Percentiles rank a stretch among this genome's conserved stretches.
Evolutionary conservation across 2,888 invertebrate species (phyloP).

Genomic region (Odontocerum albicorne): DNA sequence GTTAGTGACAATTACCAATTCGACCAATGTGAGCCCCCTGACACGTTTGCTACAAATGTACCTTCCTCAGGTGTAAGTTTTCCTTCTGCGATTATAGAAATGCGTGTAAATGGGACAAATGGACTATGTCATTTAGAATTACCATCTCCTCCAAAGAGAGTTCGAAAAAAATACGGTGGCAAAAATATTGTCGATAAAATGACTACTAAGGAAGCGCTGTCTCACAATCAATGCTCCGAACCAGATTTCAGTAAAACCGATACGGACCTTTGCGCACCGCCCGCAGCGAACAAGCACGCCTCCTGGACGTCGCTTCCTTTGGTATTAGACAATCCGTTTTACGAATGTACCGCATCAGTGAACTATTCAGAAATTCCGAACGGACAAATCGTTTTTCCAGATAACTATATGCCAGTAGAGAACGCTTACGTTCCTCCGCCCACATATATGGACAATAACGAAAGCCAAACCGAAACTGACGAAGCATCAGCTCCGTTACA

Average conservation of each 20-base stretch:
- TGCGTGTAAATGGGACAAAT: not conserved
- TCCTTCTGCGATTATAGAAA: not conserved
- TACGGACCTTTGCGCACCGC: slow-evolving; percentile 1
- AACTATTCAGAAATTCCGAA: slow-evolving; percentile 43
- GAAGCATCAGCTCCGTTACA: slow-evolving; percentile 15
- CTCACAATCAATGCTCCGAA: slow-evolving; percentile 47
- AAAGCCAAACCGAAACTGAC: slow-evolving; percentile 2
- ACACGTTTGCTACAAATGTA: not conserved
- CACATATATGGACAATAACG: slow-evolving; percentile 1
- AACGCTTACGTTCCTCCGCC: slow-evolving; percentile 53
- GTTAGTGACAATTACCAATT: no score
- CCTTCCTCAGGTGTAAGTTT: not conserved
- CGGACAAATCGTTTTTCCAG: slow-evolving; percentile 51
- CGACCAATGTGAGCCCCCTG: not conserved
- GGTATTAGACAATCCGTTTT: slow-evolving; percentile 57
- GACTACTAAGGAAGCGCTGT: no score
- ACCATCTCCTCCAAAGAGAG: slow-evolving; percentile 16
- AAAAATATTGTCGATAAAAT: no score
- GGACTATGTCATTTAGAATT: slow-evolving; percentile 2
- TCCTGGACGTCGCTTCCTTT: slow-evolving; percentile 46
- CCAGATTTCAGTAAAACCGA: slow-evolving; percentile 54
- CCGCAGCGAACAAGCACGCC: slow-evolving; percentile 42
- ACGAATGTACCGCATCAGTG: slow-evolving; percentile 51
- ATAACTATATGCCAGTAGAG: slow-evolving; percentile 57
- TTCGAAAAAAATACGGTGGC: slow-evolving; percentile 12